These are phyloP conservation scores for Sialis fuliginosa DNA, from an alignment of 2,888 invertebrate genomes.

Conservation along the genomic window DNA sequence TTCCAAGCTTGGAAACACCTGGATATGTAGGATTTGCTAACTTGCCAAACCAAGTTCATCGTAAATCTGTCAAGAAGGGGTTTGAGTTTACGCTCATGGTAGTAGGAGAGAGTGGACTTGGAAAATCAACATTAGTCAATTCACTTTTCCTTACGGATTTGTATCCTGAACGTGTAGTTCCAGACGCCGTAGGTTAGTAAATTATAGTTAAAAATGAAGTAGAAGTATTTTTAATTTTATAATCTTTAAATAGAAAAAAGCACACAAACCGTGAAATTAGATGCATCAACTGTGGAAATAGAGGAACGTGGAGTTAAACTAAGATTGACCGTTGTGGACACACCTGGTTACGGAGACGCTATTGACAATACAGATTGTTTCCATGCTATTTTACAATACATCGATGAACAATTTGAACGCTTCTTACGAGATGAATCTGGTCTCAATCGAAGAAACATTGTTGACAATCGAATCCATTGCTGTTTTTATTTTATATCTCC, in stretches of 20 bases:
- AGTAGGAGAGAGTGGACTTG: conserved; percentile 75
- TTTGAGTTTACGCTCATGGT: conserved; percentile 98
- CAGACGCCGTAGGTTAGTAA: conserved; percentile 63
- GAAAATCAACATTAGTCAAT: conserved; percentile 91
- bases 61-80: conserved; percentile 94
- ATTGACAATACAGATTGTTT: conserved; percentile 90
- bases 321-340: conserved; percentile 84
- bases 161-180: conserved; percentile 81
- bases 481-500: conserved; percentile 97
- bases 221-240: background rate
- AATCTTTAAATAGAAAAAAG: conserved; percentile 50
- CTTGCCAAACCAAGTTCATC: conserved; percentile 89
- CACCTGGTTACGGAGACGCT: conserved; percentile 91
- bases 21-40: conserved; percentile 91
- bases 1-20: conserved; percentile 68
- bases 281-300: conserved; percentile 91
- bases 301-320: conserved; percentile 91
- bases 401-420: conserved; percentile 92
- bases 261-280: conserved; percentile 82
- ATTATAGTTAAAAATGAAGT: background rate
- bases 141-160: conserved; percentile 87
- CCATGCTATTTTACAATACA: conserved; percentile 86
- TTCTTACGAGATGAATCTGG: conserved; percentile 88
- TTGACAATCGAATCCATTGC: conserved; percentile 94
- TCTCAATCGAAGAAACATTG: conserved; percentile 85